Base-by-base conservation (phyloP, 2,113 vertebrate species). In the Tonatia bakeri region DNA sequence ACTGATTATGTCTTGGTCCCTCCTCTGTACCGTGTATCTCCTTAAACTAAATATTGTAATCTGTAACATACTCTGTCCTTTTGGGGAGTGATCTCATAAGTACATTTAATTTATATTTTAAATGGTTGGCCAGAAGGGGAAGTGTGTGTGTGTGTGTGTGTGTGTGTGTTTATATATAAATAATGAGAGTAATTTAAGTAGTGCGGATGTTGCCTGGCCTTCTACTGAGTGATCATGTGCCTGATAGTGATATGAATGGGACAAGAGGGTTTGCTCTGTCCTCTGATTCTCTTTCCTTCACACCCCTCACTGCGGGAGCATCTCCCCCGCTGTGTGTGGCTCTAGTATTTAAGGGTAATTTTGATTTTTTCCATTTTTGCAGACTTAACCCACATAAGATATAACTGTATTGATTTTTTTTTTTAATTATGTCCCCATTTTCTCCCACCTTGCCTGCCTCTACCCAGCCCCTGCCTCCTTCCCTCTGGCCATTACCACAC, bases 21-120 rank as follows among this genome's bases (percentile, higher is more conserved):
- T 84, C 59, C 81, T 50, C 26, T 90, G 50, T 94, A 73, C 52
- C 52, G 17, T 12, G 17, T 77, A 38, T 56, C 45, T n/a, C 50
- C 52, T 76, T 64, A 69, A 87, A 82, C 77, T 79, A 91, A 85
- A 59, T 50, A n/a, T 36, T 89, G 9, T 94, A 70, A 67, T 59
- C n/a, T 56, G 67, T 36, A 86, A 96, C 80, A 38, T 52, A 76
- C 83, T 64, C 73, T 79, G 59, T 86, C 92, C 64, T 81, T 96
- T 83, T 65, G 80, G 73, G 17, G 40, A 22, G 14, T 67, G 8
- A 72, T 47, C 31, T 94, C 24, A 45, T 64, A 91, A 79, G 40
- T 94, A 61, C 54, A 40, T 87, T 90, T 87, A 96, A 88, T 43
- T 64, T 52, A 28, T 22, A 3, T 45, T 12, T 87, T 91, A 52